Evolutionary conservation across 2,113 vertebrate genomes (phyloP), one percentile per base, ranked within the genome.

Genomic region (Rutilus rutilus): DNA sequence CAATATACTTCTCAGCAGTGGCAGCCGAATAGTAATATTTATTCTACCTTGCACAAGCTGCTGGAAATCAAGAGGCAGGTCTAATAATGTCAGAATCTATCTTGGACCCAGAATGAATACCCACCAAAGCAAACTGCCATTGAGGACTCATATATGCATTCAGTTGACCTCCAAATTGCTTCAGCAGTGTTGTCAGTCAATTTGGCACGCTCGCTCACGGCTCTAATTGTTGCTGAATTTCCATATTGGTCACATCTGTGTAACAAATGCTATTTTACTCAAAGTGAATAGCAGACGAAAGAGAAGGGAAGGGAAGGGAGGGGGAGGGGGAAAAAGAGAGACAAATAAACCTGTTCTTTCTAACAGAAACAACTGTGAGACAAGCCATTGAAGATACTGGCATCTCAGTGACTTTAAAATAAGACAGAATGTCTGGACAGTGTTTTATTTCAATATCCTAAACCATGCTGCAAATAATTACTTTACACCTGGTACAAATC

Each of bases 151-250:
- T 23, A 45, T 45, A 78, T 36, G 73, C 52, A 73, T 80, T 86
- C 62, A 77, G 81, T 84, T 79, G 71, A 59, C 50, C 74, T 77
- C 78, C 45, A 84, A 88, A 86, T 52, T 47, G 67, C 82, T 67
- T 5, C 39, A 50, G 77, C 39, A 36, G 50, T 65, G 60, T 78
- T 64, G 39, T 86, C 60, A 27, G 50, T 85, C 83, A 85, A 65
- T 85, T 88, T 87, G 79, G 71, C 81, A 87, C 42, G 27, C 9
- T 67, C 39, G 27, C 17, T 83, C 0, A 0, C 74, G 60, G 82
- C 27, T 59, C 45, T 88, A 85, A 90, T 87, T 83, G 52, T 89
- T 88, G 83, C 83, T 84, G 87, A 52, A 90, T 91, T 83, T 88
- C 59, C 88, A 89, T 87, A 88, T 86, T 89, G 82, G 79, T 76